These are phyloP conservation scores for Synodontis membranacea DNA, from an alignment of 2,113 vertebrate genomes.

Conservation along the genomic window DNA sequence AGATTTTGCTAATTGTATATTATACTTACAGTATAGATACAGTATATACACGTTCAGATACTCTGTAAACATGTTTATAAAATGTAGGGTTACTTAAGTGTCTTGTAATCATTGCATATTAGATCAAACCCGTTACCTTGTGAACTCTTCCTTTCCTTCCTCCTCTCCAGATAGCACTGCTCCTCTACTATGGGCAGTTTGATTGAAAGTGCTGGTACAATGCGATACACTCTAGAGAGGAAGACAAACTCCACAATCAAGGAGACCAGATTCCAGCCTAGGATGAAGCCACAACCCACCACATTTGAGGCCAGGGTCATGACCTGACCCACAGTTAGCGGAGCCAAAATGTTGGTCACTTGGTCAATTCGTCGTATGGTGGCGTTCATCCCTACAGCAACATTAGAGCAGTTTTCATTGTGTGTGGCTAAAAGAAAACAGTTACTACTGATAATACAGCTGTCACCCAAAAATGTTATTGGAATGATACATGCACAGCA, in stretches of 20 bases:
- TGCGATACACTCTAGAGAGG: slow-evolving; percentile 75
- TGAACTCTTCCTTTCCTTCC: slow-evolving; percentile 59
- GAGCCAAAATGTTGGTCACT: slow-evolving; percentile 75
- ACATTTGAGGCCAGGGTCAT: slow-evolving; percentile 78
- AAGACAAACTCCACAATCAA: slow-evolving; percentile 77
- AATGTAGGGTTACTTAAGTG: neutral
- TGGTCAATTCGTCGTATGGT: slow-evolving; percentile 75
- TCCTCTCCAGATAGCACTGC: slow-evolving; percentile 63
- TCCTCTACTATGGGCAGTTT: slow-evolving; percentile 64
- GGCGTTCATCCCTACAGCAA: slow-evolving; percentile 73
- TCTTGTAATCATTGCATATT: neutral
- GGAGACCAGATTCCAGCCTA: slow-evolving; percentile 79
- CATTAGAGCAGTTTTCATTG: slow-evolving; percentile 3
- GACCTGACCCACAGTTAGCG: slow-evolving; percentile 76
- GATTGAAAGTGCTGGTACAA: slow-evolving; percentile 74
- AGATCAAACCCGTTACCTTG: slow-evolving; percentile 58
- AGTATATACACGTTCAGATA: neutral
- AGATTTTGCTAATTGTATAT: neutral
- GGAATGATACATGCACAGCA: neutral
- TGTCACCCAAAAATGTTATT: neutral
- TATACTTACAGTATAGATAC: neutral
- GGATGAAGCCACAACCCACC: slow-evolving; percentile 78
- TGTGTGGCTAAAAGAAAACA: neutral
- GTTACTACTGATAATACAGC: neutral
- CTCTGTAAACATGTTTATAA: neutral